These are phyloP conservation scores for Amphimedon queenslandica DNA, from an alignment of 37 sponge, comb jelly and placozoan genomes.

Conservation along the genomic window DNA sequence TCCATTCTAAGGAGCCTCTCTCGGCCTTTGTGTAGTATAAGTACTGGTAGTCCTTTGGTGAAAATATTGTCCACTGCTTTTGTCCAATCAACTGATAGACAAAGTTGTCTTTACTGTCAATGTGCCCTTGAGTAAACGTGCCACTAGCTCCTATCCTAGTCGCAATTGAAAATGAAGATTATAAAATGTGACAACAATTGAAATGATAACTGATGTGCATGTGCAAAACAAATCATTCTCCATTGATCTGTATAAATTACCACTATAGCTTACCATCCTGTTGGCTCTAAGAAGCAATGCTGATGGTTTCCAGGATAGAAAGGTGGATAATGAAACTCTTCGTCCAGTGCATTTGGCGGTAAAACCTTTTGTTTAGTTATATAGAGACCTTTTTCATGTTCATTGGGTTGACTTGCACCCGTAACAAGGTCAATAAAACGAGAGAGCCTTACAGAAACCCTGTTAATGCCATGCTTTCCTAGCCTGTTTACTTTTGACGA, in stretches of 20 bases:
- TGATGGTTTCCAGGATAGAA: constrained; percentile 69
- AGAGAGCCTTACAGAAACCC: constrained; percentile 46
- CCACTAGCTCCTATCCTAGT: constrained; percentile 76
- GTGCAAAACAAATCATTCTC: not conserved
- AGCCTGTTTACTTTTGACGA: constrained; percentile 23
- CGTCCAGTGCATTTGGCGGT: constrained; percentile 56
- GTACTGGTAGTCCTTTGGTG: constrained; percentile 74
- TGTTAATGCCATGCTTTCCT: constrained; percentile 71
- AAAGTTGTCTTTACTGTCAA: constrained; percentile 92
- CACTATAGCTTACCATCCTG: constrained; percentile 64
- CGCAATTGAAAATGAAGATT: not conserved
- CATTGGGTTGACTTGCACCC: constrained; percentile 42
- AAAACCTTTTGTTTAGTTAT: constrained; percentile 78
- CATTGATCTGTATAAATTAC: not conserved
- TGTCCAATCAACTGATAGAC: constrained; percentile 82
- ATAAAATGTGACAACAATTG: not conserved
- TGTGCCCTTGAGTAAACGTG: constrained; percentile 90
- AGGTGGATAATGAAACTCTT: constrained; percentile 76
- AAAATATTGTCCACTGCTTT: constrained; percentile 79
- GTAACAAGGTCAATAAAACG: constrained; percentile 86
- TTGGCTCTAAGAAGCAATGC: constrained; percentile 74
- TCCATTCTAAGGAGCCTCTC: constrained; percentile 84
- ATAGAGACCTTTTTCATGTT: constrained; percentile 65
- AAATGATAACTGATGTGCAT: not conserved
- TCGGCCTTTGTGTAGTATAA: constrained; percentile 54